A percentile compares a stretch with the other conserved stretches of the same genome.
Evolutionary conservation across 2,888 invertebrate species (phyloP).

Genomic region (Rhynchonema sp.): DNA sequence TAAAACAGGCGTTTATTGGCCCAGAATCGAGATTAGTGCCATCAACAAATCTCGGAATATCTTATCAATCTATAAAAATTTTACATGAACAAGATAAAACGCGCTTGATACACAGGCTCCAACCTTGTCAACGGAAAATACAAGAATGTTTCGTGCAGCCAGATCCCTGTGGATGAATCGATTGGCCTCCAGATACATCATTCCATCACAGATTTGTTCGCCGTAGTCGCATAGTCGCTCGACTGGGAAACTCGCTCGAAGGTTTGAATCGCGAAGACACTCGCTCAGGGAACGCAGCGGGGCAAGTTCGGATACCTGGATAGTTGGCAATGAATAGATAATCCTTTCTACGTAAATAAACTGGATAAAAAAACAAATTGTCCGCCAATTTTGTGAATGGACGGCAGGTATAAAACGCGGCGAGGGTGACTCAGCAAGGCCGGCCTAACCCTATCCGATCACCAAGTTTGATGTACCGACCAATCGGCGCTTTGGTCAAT

Average conservation of each 20-base stretch:
- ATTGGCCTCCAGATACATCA: slow-evolving; percentile 88
- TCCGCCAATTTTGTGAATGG: too few relatives aligned
- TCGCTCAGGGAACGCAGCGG: slow-evolving; percentile 79
- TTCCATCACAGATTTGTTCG: slow-evolving; percentile 85
- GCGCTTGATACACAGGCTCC: slow-evolving; percentile 7
- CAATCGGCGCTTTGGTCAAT: too few relatives aligned
- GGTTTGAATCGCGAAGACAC: slow-evolving; percentile 75
- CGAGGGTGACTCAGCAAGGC: too few relatives aligned
- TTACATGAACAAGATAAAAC: not conserved
- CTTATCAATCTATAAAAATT: slow-evolving; percentile 2
- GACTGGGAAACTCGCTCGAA: slow-evolving; percentile 74
- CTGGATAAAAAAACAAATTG: too few relatives aligned
- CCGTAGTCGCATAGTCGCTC: slow-evolving; percentile 81
- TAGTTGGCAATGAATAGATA: too few relatives aligned
- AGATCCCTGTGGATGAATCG: slow-evolving; percentile 90
- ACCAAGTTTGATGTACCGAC: too few relatives aligned
- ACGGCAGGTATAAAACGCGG: too few relatives aligned
- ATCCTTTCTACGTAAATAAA: too few relatives aligned
- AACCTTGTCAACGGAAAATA: slow-evolving; percentile 77
- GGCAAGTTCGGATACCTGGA: slow-evolving; percentile 73
- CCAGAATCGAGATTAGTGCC: too few relatives aligned
- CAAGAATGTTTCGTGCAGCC: slow-evolving; percentile 89
- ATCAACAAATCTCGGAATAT: too few relatives aligned
- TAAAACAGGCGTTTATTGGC: too few relatives aligned
- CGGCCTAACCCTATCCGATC: too few relatives aligned